A percentile compares a stretch with the other conserved stretches of the same genome.
These are phyloP conservation scores for Theretra japonica DNA, from an alignment of 2,888 invertebrate species.

Conservation along the genomic window DNA sequence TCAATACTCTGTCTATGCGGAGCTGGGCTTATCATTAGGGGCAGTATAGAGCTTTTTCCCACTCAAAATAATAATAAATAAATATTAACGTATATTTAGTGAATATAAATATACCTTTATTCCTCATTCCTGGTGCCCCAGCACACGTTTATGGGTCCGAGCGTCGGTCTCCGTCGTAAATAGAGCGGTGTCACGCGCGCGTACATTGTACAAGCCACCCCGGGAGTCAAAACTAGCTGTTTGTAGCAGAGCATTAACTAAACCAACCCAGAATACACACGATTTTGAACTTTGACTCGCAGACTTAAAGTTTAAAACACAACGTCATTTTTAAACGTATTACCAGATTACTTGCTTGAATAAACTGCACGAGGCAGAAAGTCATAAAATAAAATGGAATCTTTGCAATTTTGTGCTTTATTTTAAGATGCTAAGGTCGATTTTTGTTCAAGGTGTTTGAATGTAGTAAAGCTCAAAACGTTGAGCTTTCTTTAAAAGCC, in stretches of 20 bases:
- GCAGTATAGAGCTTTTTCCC: no score
- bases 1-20: no score
- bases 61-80: no score
- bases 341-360: slow-evolving; percentile 13
- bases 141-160: slow-evolving; percentile 62
- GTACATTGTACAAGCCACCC: slow-evolving; percentile 82
- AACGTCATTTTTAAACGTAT: not conserved
- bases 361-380: not conserved
- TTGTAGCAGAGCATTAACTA: slow-evolving; percentile 64
- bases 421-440: not conserved
- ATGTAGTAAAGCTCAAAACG: not conserved
- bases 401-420: not conserved
- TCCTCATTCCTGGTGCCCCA: slow-evolving; percentile 54
- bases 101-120: slow-evolving; percentile 32
- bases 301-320: not conserved
- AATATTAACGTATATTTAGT: slow-evolving; percentile 33
- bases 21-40: no score
- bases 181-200: slow-evolving; percentile 81
- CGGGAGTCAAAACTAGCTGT: slow-evolving; percentile 80
- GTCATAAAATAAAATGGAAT: not conserved
- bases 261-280: slow-evolving; percentile 36
- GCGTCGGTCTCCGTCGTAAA: slow-evolving; percentile 72
- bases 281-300: slow-evolving; percentile 49
- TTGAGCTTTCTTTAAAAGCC: slow-evolving; percentile 7
- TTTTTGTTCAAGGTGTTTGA: not conserved